Evolutionary conservation across 2,888 invertebrate species (phyloP), one percentile per base, ranked within the genome.

Genomic region (Chelonus formosanus): DNA sequence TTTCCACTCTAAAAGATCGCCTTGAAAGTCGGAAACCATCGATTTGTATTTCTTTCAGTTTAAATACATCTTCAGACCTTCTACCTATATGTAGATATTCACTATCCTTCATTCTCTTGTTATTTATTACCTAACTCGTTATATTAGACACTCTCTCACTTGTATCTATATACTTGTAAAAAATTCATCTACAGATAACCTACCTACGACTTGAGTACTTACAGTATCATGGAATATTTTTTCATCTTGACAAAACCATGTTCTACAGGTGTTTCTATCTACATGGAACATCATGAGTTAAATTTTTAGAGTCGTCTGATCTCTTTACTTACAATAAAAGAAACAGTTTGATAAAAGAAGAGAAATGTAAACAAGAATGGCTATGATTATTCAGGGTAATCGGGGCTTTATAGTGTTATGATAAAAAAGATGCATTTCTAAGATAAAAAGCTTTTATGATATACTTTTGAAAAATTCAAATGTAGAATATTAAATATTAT

Each of bases 1-100:
- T 53, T 58, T 68, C 58, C 57, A 68, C 67, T 67, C 68, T 59
- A 61, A 69, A 67, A 59, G 63, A 70, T 70, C 63, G 59, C 34
- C 52, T 35, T 50, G 48, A 53, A 45, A 57, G 61, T 35, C 50
- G 43, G 58, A 50, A 31, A 40, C n/a, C 55, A 58, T 61, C 60
- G 53, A 68, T 65, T 47, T 54, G 43, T 48, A n/a, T 66, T 48
- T 55, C 63, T 61, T 56, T 40, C n/a, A 44, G 58, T 53, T 63
- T 67, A 63, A 62, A 69, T 69, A 63, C 56, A 65, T 55, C 69
- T 65, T 62, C 50, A 8, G 36, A 47, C 47, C 58, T 7, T 50
- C 45, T 52, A 61, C 43, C 45, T 7, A 34, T 40, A n/a, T 1
- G 10, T 10, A n/a, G 20, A 43, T 34, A 40, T 53, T 35, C 47